Base-by-base conservation (phyloP, 2,888 invertebrate genomes). In the Leucophora obtusa region DNA sequence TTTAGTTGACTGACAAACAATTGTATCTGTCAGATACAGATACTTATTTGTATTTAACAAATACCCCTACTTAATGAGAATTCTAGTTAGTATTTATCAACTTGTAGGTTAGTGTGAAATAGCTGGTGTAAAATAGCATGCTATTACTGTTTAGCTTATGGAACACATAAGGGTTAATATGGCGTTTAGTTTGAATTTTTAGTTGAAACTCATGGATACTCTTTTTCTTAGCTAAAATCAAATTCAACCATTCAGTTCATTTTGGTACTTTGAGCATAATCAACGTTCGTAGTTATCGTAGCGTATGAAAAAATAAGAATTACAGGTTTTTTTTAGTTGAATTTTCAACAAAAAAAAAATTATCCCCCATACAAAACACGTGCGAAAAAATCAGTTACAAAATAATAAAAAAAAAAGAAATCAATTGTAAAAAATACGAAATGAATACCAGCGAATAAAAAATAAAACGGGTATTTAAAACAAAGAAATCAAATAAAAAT, bases 241-340 rank as follows among this genome's bases (percentile, higher is more conserved):
- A 82, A 83, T 83, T 84, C 84, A 84, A 83, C 83, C 83, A 84
- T 88, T 88, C 87, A 88, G 87, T 88, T 86, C 85, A 86, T 84
- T 87, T 86, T 88, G 84, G 85, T 85, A 86, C 89, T 87, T 84
- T 85, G 86, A 85, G 84, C 85, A 84, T 83, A 86, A 84, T 80
- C 83, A 85, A 85, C 86, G 86, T 83, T 82, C 83, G 80, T 83
- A 50, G 76, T 79, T 35, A 43, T 62, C n/a, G 60, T 63, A 68
- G 66, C 69, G 69, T 66, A 73, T 59, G 38, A 65, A 58, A 59
- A 35, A 24, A 54, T 21, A n/a, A 56, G 28, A 56, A 56, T 17
- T 24, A 11, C n/a, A 54, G 24, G 6, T 24, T n/a, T 28, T 21
- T 38, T 47, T 47, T 6, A 47, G 38, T n/a, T n/a, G 15, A 24